Evolutionary conservation across 2,797 vertebrate genomes (phyloP), one percentile per base, ranked within the genome.

Genomic region (Benthosema pterotum): DNA sequence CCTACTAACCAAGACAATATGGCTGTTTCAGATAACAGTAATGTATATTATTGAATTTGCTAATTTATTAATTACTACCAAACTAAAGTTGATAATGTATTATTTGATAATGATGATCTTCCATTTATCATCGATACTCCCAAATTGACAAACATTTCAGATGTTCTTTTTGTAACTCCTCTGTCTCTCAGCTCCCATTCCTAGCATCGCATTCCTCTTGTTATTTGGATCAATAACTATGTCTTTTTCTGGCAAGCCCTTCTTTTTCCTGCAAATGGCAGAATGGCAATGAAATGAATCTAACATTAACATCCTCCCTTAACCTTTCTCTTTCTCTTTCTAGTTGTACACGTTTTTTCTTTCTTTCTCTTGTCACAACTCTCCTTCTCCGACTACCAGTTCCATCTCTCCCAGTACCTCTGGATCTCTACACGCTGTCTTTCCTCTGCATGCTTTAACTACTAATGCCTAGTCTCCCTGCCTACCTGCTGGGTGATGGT

Each of bases 401-500:
- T 38, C 32, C 32, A 38, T 38, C 32, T 38, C 32, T 38, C 32
- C 8, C 32, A 38, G 32, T 25, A 38, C 32, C 28, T 32, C 28
- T 32, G 28, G 28, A 52, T 15, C 2, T 60, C 54, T 60, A 43
- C 65, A 43, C 65, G 52, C 46, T 64, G 25, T 11, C 14, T 38
- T 53, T 57, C 66, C 60, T 72, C 72, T 69, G 89, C 90, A 89
- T 89, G 89, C 83, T 83, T 67, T 38, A 9, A 32, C 32, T 84
- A 89, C 84, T 78, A 82, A 82, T 83, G 65, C 54, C 9, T 38
- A 38, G 55, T 68, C 82, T 85, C 79, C 65, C 82, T 76, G 72
- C 79, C 82, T 76, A 72, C 80, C 56, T 86, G 68, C 83, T 79
- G 65, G 81, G 68, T 88, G 88, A 79, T 83, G 90, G 90, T 87